phyloP scores from a whole-genome alignment of 2,888 invertebrate genomes.

The Lepidochrysops patricia region DNA sequence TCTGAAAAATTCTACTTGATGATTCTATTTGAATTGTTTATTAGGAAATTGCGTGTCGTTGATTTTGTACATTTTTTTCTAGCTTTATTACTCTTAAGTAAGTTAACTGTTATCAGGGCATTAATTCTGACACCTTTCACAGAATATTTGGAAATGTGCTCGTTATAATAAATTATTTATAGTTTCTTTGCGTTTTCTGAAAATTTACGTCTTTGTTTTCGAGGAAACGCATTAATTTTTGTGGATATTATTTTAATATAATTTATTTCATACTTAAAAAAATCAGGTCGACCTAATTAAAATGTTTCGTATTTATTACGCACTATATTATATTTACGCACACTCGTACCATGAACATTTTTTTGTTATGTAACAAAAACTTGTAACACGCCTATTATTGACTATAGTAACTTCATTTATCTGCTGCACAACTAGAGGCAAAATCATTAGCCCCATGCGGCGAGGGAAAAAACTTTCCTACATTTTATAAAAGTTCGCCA shows the following conservation, averaged over 20 bases:
- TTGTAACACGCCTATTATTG: neutral
- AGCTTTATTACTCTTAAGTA: neutral
- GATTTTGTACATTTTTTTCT: neutral
- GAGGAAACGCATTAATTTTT: neutral
- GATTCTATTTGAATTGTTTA: neutral
- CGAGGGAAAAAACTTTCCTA: neutral
- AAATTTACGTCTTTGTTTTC: neutral
- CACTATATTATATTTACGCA: too few relatives aligned
- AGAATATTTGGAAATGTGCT: neutral
- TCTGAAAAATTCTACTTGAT: too few relatives aligned
- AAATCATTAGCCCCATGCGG: neutral
- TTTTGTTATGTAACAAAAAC: neutral
- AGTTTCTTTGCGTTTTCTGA: neutral
- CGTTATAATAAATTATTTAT: neutral
- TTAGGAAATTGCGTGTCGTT: constrained; percentile 1
- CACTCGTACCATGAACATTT: too few relatives aligned
- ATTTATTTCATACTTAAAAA: neutral
- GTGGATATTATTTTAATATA: neutral
- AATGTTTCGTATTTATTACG: neutral
- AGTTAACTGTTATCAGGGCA: neutral
- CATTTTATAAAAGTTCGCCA: neutral
- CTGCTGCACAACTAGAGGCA: neutral
- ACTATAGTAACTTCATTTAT: neutral
- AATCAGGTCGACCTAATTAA: too few relatives aligned
- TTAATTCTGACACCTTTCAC: constrained; percentile 1